Conservation (phyloP, 37 sponge, comb jelly and placozoan species). For the Theonella swinhoei region DNA sequence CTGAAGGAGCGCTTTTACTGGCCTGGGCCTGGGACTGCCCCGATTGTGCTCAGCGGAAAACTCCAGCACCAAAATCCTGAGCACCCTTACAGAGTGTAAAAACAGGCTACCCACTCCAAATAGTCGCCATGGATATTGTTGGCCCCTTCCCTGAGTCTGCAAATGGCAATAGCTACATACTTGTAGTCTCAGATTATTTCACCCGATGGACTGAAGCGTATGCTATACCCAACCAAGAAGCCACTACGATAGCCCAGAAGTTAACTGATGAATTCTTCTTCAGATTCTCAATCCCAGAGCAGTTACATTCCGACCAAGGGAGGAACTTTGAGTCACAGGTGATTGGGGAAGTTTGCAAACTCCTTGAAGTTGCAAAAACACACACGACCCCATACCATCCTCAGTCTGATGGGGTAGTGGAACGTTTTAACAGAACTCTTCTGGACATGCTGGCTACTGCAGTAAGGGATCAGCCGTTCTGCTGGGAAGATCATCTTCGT, state of each 20-base stretch:
- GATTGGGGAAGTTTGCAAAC: constrained; percentile 1
- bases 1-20: too few species aligned
- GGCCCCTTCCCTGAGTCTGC: constrained; percentile 19
- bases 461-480: not conserved
- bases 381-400: constrained; percentile 34
- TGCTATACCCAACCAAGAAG: constrained; percentile 24
- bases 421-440: constrained; percentile 32
- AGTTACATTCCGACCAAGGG: constrained; percentile 42
- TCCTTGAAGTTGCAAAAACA: constrained; percentile 2
- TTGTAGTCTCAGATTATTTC: constrained; percentile 32
- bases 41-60: constrained; percentile 10
- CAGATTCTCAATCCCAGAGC: constrained; percentile 18
- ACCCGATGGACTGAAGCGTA: constrained; percentile 40
- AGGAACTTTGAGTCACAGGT: constrained; percentile 15
- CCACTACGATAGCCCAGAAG: constrained; percentile 20
- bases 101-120: constrained; percentile 18
- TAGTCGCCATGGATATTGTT: constrained; percentile 14
- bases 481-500: constrained; percentile 8
- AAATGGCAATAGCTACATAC: constrained; percentile 14
- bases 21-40: constrained; percentile 15
- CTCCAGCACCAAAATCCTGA: not conserved
- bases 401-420: constrained; percentile 23
- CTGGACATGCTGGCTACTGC: constrained; percentile 25
- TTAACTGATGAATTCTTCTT: constrained; percentile 12
- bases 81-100: constrained; percentile 4